Evolutionary conservation across 2,113 vertebrate species (phyloP), one percentile per base, ranked within the genome.

Genomic region (Limnothrissa miodon): DNA sequence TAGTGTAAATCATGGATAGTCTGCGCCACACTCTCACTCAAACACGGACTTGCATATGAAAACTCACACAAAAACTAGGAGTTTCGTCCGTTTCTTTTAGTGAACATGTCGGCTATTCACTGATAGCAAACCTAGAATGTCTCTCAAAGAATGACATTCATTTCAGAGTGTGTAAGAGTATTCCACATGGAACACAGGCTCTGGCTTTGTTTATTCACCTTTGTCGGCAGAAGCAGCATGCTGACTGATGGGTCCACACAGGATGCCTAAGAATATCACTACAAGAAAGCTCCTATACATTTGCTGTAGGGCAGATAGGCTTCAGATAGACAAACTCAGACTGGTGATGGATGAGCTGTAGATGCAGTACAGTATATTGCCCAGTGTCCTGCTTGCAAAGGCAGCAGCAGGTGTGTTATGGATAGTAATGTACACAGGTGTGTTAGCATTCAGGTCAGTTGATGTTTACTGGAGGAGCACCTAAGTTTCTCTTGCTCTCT

Each of bases 371-470:
- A n/a, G 33, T 29, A 62, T 25, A 15, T 29, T 74, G 66, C 33
- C 13, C 33, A 66, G 29, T n/a, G 13, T 66, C 1, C 25, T 33
- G 59, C 59, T 25, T 13, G 29, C 25, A 33, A 29, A 25, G 25
- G 8, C 59, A 74, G 66, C 66, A 36, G 29, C 66, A 36, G 2
- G 29, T 74, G 66, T 3, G 59, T 74, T 74, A 13, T 74, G 66
- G 25, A 0, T 13, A 36, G 33, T 74, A 74, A 19, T 15, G 2
- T 15, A 33, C 66, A 11, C 29, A 36, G 33, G 25, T 74, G 66
- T 36, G 66, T 74, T 74, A 74, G 13, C 66, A 74, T 74, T 74
- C 25, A 36, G 66, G 66, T 74, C 66, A 74, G 66, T 74, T 33
- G 25, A 74, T 74, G 66, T 33, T 74, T 74, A 74, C 29, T 74